Evolutionary conservation across 2,113 vertebrate species (phyloP).

Genomic region (Stegastes partitus): DNA sequence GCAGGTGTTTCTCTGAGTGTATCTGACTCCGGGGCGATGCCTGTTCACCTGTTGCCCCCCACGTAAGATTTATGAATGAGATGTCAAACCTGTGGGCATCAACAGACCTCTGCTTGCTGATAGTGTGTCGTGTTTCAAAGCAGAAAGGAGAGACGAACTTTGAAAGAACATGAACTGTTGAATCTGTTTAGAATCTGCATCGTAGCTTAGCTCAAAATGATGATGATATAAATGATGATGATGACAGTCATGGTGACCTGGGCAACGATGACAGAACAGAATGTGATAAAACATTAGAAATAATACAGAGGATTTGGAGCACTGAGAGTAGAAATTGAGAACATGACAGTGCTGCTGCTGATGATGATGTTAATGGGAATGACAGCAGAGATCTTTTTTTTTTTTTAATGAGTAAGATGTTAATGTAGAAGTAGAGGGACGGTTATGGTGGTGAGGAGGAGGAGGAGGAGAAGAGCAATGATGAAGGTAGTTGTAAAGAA

Average conservation of each 20-base stretch:
- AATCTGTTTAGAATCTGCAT: neutral
- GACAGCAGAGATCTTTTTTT: neutral
- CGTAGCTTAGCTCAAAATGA: neutral
- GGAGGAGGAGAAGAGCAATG: too few relatives aligned
- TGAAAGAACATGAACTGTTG: neutral
- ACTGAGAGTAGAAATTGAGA: neutral
- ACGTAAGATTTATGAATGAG: slow-evolving; percentile 46
- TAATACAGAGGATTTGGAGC: too few relatives aligned
- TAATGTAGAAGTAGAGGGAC: neutral
- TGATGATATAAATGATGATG: neutral
- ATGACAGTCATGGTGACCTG: neutral
- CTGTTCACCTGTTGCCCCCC: slow-evolving; percentile 15
- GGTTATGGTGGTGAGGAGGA: neutral
- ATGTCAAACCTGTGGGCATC: slow-evolving; percentile 33
- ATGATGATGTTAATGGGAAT: neutral
- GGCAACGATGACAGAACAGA: too few relatives aligned
- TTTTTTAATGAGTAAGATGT: neutral
- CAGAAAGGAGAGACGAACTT: neutral
- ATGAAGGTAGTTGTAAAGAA: neutral
- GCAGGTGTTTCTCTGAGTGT: neutral
- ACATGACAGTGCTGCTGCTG: too few relatives aligned
- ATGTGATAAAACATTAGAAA: too few relatives aligned
- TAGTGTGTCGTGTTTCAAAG: slow-evolving; percentile 15
- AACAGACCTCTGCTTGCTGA: slow-evolving; percentile 33
- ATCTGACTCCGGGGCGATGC: slow-evolving; percentile 1